Base-by-base conservation (phyloP, 2,797 vertebrate species). In the Thaleichthys pacificus region DNA sequence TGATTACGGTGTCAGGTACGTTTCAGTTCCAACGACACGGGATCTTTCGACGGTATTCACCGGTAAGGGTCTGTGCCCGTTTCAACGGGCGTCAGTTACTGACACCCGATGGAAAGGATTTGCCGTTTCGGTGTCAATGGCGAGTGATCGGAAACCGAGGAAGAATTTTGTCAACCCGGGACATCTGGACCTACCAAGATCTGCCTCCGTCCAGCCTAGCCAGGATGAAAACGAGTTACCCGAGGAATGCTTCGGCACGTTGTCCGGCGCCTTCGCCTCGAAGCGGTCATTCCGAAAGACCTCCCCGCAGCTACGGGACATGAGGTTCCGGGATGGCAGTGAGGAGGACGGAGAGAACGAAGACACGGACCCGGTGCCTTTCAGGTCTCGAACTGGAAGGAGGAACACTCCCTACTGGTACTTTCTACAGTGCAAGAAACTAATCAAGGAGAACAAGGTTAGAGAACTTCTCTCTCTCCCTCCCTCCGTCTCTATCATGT, bases 321-420 rank as follows among this genome's bases (percentile, higher is more conserved):
- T 93, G 21, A 81, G 19, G 32, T 61, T 73, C 61, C 71, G 3
- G 1, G 83, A 86, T 5, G 24, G 57, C 11, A 78, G 84, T 1
- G 24, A 60, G 14, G 78, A 85, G 1, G 80, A 88, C 2, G 1
- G 60, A 61, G 67, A 9, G 66, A 19, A n/a, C 4, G 49, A 28
- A 15, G 42, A 47, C 42, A 47, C 42, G 38, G 51, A 54, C 15
- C 51, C 51, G 17, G 32, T 8, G 2, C 28, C 2, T 5, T 77
- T 3, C 30, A 84, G 58, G 42, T 51, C 35, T 0, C 75, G 66
- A 17, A 80, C 26, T 0, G 81, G 82, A 1, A 88, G 49, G 5
- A 93, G 30, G 73, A 97, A 99, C 81, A 98, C 94, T 0, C 83
- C 93, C 0, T 95, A 96, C 75, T 99, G 97, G 97, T 99, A 97